A percentile compares a stretch with the other conserved stretches of the same genome.
Evolutionary conservation across 2,888 invertebrate genomes (phyloP).

Genomic region (Drosophila hawaiiensis): DNA sequence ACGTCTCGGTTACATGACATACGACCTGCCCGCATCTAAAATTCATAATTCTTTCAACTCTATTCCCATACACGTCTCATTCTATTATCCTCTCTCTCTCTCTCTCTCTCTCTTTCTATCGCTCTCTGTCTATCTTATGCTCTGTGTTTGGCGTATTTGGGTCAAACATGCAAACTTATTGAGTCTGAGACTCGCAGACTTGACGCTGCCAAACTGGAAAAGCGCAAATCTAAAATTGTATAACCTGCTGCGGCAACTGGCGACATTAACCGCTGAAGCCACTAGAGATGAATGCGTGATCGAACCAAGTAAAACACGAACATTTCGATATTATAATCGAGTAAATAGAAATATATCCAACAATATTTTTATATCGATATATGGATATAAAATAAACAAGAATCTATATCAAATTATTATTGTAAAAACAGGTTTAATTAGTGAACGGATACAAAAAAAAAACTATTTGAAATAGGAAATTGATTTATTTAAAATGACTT

Average conservation of each 20-base stretch:
- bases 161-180: conserved; percentile 79
- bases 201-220: conserved; percentile 73
- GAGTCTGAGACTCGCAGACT: conserved; percentile 46
- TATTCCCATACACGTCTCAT: conserved; percentile 18
- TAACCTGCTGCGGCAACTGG: conserved; percentile 65
- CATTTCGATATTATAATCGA: conserved; percentile 9
- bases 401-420: neutral
- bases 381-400: neutral
- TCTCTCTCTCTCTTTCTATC: conserved; percentile 21
- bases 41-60: conserved; percentile 53
- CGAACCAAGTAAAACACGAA: conserved; percentile 16
- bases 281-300: conserved; percentile 33
- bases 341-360: neutral
- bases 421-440: neutral
- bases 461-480: neutral
- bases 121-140: conserved; percentile 12
- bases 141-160: conserved; percentile 65
- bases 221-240: conserved; percentile 75
- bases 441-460: neutral
- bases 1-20: conserved; percentile 24
- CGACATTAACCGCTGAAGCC: conserved; percentile 30
- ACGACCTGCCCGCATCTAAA: conserved; percentile 35
- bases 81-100: conserved; percentile 16
- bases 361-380: neutral
- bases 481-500: neutral